Evolutionary conservation across 1,140 invertebrate species (phyloP).

Genomic region (Saccostrea echinata): DNA sequence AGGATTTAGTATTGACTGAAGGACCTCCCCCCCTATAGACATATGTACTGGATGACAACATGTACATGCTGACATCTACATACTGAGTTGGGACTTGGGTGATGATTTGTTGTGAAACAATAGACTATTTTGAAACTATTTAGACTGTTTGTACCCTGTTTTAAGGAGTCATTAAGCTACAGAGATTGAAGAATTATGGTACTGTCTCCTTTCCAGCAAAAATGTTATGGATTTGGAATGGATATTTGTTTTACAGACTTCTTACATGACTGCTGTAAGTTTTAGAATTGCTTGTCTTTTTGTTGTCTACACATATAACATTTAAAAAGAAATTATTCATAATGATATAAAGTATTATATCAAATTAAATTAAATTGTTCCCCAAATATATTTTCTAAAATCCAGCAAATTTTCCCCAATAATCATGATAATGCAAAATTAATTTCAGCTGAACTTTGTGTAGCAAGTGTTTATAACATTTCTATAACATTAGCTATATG

Average conservation of each 20-base stretch:
- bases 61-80: not conserved
- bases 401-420: too few species aligned
- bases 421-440: too few species aligned
- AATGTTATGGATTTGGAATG: not conserved
- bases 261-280: conserved; percentile 9
- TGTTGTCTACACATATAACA: not conserved
- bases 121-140: not conserved
- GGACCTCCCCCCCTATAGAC: not conserved
- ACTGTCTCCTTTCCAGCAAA: not conserved
- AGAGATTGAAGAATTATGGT: not conserved
- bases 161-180: not conserved
- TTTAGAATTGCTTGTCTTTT: not conserved
- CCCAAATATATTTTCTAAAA: too few species aligned
- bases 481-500: too few species aligned
- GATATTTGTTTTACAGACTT: conserved; percentile 14
- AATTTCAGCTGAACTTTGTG: too few species aligned
- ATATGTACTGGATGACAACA: not conserved
- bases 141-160: not conserved
- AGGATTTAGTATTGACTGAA: not conserved
- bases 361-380: too few species aligned
- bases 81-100: not conserved
- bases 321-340: too few species aligned
- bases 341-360: too few species aligned
- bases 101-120: not conserved
- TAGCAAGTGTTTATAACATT: too few species aligned